Evolutionary conservation across 2,888 invertebrate species (phyloP), one percentile per base, ranked within the genome.

Genomic region (Amiota communis): DNA sequence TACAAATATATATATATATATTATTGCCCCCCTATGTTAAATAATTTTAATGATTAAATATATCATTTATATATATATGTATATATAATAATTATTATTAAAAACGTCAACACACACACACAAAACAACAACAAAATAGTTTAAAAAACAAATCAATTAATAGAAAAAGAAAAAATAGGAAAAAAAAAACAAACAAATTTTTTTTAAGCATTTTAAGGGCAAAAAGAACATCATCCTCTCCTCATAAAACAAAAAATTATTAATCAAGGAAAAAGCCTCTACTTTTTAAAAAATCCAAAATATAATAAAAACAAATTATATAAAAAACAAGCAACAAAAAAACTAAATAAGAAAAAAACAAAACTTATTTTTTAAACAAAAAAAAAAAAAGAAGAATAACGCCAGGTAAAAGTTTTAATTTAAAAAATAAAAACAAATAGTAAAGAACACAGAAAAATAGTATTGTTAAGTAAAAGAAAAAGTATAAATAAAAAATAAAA

Each of bases 171-270:
- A 68, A 51, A 36, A 68, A 63, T 65, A 36, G 46, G 56, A 59
- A 46, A 15, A 70, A 47, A 20, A 69, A 56, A 36, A 36, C 64
- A 70, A 46, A 65, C 51, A 70, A 74, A 74, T 76, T 72, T 36
- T 74, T 77, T 76, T 76, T 77, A 72, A 73, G 73, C 73, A 73
- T 74, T 74, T 74, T 72, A 70, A 57, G 59, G 4, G 72, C 71
- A 72, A 57, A 68, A 13, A 15, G 56, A 68, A 61, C 57, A 74
- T 12, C 20, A 20, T 56, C 2, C 17, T 57, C 15, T 56, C 2
- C 17, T 57, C 15, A 61, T 17, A 36, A 36, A 63, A 13, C 12
- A 63, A 46, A 63, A 17, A 57, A 0, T 10, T 11, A n/a, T 1
- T 46, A 63, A 36, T 4, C 20, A 20, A 17, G 17, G 53, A 51